Percentiles rank a stretch among this genome's conserved stretches.
These are phyloP conservation scores for Chrysogorgia sp. DNA, from an alignment of 92 coral and sea anemone species.

Conservation along the genomic window DNA sequence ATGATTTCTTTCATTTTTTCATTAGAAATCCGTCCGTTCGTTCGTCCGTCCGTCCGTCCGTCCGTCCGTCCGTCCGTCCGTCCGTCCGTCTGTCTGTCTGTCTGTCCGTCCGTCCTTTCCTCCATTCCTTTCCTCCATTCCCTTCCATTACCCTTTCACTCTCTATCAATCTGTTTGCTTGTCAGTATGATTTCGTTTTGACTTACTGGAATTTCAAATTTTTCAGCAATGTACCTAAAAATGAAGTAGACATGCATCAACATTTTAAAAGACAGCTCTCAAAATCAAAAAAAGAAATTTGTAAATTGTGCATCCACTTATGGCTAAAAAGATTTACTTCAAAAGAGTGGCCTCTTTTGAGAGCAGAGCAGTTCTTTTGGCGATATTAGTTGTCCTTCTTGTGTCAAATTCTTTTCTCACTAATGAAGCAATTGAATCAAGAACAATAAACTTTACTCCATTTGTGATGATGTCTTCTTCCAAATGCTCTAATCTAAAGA, in stretches of 20 bases:
- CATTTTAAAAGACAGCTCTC: background rate
- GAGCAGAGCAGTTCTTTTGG: slow-evolving; percentile 75
- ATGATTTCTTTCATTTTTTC: slow-evolving; percentile 60
- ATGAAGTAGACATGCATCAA: background rate
- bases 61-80: background rate
- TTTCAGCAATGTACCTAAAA: slow-evolving; percentile 83
- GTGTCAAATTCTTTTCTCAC: slow-evolving; percentile 94
- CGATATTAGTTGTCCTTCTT: slow-evolving; percentile 70
- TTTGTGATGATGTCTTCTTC: slow-evolving; percentile 85
- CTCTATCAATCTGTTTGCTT: no score
- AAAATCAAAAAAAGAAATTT: background rate
- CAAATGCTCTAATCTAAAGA: slow-evolving; percentile 71
- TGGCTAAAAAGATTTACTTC: slow-evolving; percentile 62
- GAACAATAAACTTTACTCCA: slow-evolving; percentile 73
- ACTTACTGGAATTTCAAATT: slow-evolving; percentile 85
- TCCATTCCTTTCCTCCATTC: no score
- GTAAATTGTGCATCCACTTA: background rate
- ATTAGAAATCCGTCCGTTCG: slow-evolving; percentile 60
- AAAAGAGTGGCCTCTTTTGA: slow-evolving; percentile 88
- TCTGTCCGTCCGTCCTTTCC: background rate
- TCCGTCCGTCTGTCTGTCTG: background rate
- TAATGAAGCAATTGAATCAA: slow-evolving; percentile 88
- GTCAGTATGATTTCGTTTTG: background rate
- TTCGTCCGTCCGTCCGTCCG: no score
- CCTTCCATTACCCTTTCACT: no score